Evolutionary conservation across 2,113 vertebrate species (phyloP).

Genomic region (Gracilinanus agilis): DNA sequence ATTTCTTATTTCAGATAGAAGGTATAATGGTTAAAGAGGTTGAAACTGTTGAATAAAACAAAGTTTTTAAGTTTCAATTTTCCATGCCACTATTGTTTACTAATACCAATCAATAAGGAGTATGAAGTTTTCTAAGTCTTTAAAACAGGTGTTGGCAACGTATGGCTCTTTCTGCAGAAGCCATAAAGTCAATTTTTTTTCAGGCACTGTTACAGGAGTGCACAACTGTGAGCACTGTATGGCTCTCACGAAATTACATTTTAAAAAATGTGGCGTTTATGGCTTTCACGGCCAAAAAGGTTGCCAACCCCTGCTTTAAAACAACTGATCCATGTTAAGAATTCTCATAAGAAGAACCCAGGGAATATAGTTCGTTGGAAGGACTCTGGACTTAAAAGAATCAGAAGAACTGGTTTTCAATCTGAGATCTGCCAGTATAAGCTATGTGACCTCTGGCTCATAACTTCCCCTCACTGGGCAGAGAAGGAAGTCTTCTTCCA

Average conservation of each 20-base stretch:
- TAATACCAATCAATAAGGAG: constrained; percentile 1
- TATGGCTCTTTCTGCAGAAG: no score
- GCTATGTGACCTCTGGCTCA: background rate
- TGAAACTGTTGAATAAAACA: background rate
- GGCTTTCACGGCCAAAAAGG: no score
- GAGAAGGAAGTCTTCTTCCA: no score
- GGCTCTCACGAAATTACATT: no score
- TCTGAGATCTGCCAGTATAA: background rate
- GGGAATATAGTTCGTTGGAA: background rate
- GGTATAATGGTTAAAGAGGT: background rate
- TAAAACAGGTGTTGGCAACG: no score
- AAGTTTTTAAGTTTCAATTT: constrained; percentile 26
- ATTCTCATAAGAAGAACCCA: background rate
- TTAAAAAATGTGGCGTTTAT: no score
- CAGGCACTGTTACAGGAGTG: no score
- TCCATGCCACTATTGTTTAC: background rate
- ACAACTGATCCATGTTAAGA: background rate
- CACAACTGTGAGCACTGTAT: no score
- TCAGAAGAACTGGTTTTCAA: background rate
- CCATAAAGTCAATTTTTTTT: no score
- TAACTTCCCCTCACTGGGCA: background rate
- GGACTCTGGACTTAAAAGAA: background rate
- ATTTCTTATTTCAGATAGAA: constrained; percentile 28
- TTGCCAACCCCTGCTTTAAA: no score
- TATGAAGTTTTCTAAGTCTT: constrained; percentile 25